These are phyloP conservation scores for Sardina pilchardus DNA, from an alignment of 2,113 vertebrate species.

Conservation along the genomic window DNA sequence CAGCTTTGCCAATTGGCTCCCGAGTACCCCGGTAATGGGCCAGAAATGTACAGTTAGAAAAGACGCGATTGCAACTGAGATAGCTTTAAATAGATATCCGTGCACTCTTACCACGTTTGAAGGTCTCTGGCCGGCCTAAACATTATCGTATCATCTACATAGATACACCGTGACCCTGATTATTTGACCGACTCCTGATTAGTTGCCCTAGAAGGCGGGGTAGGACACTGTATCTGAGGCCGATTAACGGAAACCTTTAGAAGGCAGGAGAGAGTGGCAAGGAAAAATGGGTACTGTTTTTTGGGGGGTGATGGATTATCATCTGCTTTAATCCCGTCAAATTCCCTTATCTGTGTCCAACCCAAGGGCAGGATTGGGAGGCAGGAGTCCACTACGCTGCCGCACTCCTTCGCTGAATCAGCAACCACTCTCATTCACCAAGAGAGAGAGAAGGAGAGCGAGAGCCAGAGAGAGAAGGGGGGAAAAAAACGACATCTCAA, in stretches of 20 bases:
- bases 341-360: conserved; percentile 29
- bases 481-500: conserved; percentile 9
- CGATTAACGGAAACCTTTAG: conserved; percentile 31
- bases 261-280: conserved; percentile 25
- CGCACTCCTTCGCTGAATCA: conserved; percentile 42
- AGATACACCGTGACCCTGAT: conserved; percentile 6
- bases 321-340: conserved; percentile 35
- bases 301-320: conserved; percentile 11
- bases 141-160: not conserved
- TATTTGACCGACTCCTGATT: conserved; percentile 40
- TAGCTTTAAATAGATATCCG: not conserved
- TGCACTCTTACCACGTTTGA: too few relatives aligned
- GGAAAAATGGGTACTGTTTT: conserved; percentile 29
- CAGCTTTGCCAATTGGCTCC: conserved; percentile 67
- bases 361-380: conserved; percentile 19
- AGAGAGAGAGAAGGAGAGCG: not conserved
- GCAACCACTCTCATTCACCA: conserved; percentile 10
- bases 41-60: not conserved
- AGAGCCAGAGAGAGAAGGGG: not conserved
- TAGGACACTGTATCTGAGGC: conserved; percentile 22
- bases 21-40: conserved; percentile 40
- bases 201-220: not conserved
- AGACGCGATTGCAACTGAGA: not conserved
- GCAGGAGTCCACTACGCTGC: not conserved
- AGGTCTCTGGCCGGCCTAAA: not conserved